Conservation (phyloP, 2,113 vertebrate species). For the Piaya cayana region DNA sequence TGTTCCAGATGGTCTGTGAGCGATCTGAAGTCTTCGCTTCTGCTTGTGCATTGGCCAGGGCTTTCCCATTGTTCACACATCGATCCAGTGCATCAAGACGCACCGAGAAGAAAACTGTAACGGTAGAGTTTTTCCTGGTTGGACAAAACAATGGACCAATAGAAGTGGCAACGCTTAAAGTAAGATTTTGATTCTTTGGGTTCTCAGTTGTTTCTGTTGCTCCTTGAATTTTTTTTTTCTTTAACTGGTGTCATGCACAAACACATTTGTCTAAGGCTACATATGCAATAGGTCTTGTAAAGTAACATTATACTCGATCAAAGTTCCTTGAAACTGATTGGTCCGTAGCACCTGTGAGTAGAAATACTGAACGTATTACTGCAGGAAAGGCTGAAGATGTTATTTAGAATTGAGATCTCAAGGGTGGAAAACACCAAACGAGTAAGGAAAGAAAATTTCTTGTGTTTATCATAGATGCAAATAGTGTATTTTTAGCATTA, state of each 20-base stretch:
- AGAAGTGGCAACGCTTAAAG: conserved; percentile 84
- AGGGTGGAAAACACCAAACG: background rate
- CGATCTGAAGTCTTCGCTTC: conserved; percentile 90
- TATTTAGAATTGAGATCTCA: background rate
- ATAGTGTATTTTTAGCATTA: background rate
- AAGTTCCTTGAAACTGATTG: background rate
- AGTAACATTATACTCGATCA: background rate
- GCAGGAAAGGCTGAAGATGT: background rate
- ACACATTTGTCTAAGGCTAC: background rate
- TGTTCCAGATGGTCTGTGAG: conserved; percentile 93
- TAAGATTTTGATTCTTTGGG: conserved; percentile 44
- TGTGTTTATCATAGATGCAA: background rate
- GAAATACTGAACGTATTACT: background rate
- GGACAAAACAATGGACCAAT: conserved; percentile 86
- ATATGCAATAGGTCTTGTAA: background rate
- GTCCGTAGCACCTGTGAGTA: background rate
- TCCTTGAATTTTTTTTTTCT: background rate
- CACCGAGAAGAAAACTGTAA: conserved; percentile 86
- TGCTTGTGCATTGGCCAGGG: conserved; percentile 89
- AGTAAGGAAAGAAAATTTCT: background rate
- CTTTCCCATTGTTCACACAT: conserved; percentile 92
- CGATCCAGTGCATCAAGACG: conserved; percentile 84
- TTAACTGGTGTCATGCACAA: background rate
- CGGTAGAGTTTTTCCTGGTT: conserved; percentile 88
- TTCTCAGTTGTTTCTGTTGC: background rate